A percentile compares a stretch with the other conserved stretches of the same genome.
phyloP scores from a whole-genome alignment of 2,797 vertebrate species.

The Onychomys torridus region DNA sequence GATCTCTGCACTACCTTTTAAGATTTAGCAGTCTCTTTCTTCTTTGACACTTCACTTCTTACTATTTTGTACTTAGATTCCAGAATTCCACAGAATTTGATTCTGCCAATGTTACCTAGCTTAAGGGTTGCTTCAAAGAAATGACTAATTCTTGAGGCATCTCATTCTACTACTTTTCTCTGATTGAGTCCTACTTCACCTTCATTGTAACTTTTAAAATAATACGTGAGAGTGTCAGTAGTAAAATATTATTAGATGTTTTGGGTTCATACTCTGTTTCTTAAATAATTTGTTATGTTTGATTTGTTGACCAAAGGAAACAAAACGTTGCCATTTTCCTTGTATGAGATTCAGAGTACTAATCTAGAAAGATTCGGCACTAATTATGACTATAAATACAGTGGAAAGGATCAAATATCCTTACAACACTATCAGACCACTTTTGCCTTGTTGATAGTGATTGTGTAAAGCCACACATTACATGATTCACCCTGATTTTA shows the following conservation, averaged over 20 bases:
- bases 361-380: background rate
- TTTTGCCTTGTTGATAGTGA: background rate
- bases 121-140: background rate
- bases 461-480: background rate
- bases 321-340: background rate
- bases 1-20: background rate
- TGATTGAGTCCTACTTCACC: background rate
- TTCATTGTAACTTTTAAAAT: background rate
- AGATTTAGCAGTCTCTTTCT: background rate
- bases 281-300: slow-evolving; percentile 13
- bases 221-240: background rate
- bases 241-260: background rate
- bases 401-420: background rate
- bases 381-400: background rate
- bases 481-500: slow-evolving; percentile 9
- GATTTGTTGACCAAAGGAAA: background rate
- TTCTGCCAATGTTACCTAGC: background rate
- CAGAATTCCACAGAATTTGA: background rate
- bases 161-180: background rate
- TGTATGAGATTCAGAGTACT: background rate
- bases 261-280: background rate
- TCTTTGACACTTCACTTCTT: background rate
- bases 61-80: background rate
- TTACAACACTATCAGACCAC: background rate
- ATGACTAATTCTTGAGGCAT: background rate